phyloP scores from a whole-genome alignment of 2,888 invertebrate genomes.

The Drosophila gaucha region DNA sequence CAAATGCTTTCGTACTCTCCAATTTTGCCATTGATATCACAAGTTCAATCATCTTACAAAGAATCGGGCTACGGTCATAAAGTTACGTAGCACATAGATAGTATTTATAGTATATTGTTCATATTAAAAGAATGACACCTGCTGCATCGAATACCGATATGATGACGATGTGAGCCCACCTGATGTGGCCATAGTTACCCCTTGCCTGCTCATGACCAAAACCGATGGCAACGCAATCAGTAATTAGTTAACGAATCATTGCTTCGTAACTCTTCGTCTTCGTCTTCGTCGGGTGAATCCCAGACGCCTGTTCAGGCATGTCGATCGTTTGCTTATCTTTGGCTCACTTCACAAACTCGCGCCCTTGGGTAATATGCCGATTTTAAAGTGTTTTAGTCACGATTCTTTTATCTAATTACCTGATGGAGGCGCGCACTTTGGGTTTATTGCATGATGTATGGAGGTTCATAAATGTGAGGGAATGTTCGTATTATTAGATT shows the following conservation, averaged over 20 bases:
- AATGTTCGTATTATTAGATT: slow-evolving; percentile 2
- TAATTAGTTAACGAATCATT: slow-evolving; percentile 37
- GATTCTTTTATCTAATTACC: slow-evolving; percentile 38
- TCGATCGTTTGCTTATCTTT: slow-evolving; percentile 45
- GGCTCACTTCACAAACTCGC: slow-evolving; percentile 33
- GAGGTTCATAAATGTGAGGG: background rate
- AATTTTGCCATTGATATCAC: slow-evolving; percentile 15
- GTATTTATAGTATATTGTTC: slow-evolving; percentile 52
- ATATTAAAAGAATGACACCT: slow-evolving; percentile 33
- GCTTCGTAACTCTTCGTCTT: slow-evolving; percentile 5
- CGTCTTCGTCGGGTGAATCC: slow-evolving; percentile 49
- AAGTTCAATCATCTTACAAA: slow-evolving; percentile 33
- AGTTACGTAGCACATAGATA: slow-evolving; percentile 13
- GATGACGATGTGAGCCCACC: slow-evolving; percentile 48
- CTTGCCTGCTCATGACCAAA: slow-evolving; percentile 3
- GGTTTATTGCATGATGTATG: slow-evolving; percentile 11
- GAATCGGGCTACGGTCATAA: slow-evolving; percentile 8
- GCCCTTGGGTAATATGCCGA: slow-evolving; percentile 59
- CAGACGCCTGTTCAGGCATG: slow-evolving; percentile 25
- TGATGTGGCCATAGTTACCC: slow-evolving; percentile 6
- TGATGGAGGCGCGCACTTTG: background rate
- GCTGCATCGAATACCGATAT: slow-evolving; percentile 58
- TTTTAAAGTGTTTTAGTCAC: slow-evolving; percentile 65
- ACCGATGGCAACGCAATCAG: slow-evolving; percentile 34
- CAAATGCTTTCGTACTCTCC: background rate